phyloP scores from a whole-genome alignment of 2,888 invertebrate species.

The Campoplex nolae region DNA sequence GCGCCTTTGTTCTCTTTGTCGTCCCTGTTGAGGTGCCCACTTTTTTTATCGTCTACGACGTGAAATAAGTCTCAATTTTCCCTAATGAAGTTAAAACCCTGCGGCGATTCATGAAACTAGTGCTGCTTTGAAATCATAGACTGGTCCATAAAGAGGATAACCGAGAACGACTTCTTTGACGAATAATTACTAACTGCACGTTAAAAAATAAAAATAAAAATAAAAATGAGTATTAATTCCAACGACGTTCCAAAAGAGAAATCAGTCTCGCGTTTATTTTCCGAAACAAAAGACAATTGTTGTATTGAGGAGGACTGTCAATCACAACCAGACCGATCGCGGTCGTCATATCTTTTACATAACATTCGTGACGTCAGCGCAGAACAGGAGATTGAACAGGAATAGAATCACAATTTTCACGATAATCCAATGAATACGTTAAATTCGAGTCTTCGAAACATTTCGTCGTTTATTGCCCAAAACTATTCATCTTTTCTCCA shows the following conservation, averaged over 20 bases:
- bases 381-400: neutral
- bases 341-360: neutral
- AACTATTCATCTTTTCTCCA: neutral
- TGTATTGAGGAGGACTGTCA: neutral
- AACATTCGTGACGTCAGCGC: neutral
- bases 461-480: too few relatives aligned
- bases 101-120: conserved; percentile 46
- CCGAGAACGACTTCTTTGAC: conserved; percentile 59
- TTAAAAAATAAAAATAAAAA: conserved; percentile 17
- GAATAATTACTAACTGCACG: conserved; percentile 63
- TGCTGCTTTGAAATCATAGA: conserved; percentile 6
- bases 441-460: neutral
- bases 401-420: neutral
- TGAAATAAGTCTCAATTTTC: conserved; percentile 62
- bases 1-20: conserved; percentile 31
- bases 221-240: conserved; percentile 33
- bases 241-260: conserved; percentile 27
- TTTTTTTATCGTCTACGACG: conserved; percentile 57
- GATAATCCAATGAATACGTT: neutral
- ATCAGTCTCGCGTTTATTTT: neutral
- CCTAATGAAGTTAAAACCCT: conserved; percentile 60
- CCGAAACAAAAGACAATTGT: neutral
- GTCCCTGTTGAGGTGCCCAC: conserved; percentile 28
- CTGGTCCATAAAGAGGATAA: conserved; percentile 28
- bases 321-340: neutral